phyloP scores from a whole-genome alignment of 1,140 invertebrate genomes.

The Sycophila sp. region DNA sequence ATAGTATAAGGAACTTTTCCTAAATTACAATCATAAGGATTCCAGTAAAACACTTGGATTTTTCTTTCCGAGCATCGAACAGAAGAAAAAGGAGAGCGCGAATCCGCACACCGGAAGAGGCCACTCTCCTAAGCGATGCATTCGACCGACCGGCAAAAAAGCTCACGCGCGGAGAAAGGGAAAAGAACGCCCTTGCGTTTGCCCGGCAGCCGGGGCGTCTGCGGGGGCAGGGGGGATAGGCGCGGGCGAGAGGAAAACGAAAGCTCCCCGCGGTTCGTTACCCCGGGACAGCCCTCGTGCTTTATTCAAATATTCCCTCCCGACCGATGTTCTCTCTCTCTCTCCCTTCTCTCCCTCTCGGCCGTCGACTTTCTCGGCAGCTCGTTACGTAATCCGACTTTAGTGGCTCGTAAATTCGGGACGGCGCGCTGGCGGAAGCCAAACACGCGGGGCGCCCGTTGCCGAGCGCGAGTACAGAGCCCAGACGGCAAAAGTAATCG shows the following conservation, averaged over 20 bases:
- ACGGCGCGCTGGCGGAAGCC: not conserved
- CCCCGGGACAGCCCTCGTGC: not conserved
- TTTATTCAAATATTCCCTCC: constrained; percentile 17
- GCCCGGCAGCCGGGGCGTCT: not conserved
- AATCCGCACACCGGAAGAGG: no score
- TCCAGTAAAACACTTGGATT: no score
- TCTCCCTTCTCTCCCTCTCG: not conserved
- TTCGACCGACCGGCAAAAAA: not conserved
- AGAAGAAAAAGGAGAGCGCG: no score
- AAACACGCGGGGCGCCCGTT: not conserved
- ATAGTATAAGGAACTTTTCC: no score
- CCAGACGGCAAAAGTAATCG: constrained; percentile 6
- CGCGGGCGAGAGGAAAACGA: not conserved
- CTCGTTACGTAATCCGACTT: constrained; percentile 26
- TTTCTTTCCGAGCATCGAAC: no score
- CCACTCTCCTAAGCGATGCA: not conserved
- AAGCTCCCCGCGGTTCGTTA: constrained; percentile 4
- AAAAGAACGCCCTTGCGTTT: no score
- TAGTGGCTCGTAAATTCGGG: constrained; percentile 29
- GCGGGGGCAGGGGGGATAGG: not conserved
- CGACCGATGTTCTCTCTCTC: not conserved
- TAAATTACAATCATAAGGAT: no score
- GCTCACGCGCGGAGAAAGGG: not conserved
- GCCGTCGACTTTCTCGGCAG: not conserved
- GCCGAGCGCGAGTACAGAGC: no score